These are phyloP conservation scores for Perodicticus potto DNA, from an alignment of 2,797 vertebrate species.

Conservation along the genomic window DNA sequence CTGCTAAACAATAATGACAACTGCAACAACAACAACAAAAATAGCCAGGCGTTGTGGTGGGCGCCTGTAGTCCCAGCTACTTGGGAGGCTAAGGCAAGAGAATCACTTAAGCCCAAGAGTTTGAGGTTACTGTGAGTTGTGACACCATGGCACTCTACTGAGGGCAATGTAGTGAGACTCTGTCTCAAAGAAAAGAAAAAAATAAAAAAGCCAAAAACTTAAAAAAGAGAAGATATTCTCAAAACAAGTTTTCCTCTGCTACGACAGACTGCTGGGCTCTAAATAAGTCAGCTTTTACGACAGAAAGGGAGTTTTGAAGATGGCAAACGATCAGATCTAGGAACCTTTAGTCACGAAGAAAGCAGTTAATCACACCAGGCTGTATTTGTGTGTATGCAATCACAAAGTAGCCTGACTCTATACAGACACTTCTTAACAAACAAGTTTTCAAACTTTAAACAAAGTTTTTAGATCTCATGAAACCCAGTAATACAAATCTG, in stretches of 20 bases:
- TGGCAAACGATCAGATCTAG: slow-evolving; percentile 2
- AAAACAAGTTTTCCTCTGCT: not conserved
- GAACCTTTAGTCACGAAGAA: slow-evolving; percentile 3
- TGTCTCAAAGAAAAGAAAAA: not conserved
- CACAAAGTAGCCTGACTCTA: slow-evolving; percentile 55
- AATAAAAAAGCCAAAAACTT: not conserved
- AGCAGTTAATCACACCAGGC: slow-evolving; percentile 31
- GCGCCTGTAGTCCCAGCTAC: no score
- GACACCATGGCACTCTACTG: no score
- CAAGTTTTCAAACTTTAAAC: slow-evolving; percentile 48
- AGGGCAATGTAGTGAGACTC: no score
- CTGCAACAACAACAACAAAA: no score
- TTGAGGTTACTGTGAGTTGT: no score
- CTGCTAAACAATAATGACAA: no score
- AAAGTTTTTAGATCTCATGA: slow-evolving; percentile 71
- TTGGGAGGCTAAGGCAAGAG: no score
- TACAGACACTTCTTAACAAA: slow-evolving; percentile 45
- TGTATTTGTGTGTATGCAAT: slow-evolving; percentile 2
- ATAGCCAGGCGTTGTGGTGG: no score
- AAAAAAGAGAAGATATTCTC: not conserved
- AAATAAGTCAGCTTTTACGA: not conserved
- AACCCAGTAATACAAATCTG: slow-evolving; percentile 64
- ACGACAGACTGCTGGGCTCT: not conserved
- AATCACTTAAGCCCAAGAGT: no score
- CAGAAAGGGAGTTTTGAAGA: slow-evolving; percentile 1